phyloP scores from a whole-genome alignment of 2,888 invertebrate genomes.

The Chirona hameri region DNA sequence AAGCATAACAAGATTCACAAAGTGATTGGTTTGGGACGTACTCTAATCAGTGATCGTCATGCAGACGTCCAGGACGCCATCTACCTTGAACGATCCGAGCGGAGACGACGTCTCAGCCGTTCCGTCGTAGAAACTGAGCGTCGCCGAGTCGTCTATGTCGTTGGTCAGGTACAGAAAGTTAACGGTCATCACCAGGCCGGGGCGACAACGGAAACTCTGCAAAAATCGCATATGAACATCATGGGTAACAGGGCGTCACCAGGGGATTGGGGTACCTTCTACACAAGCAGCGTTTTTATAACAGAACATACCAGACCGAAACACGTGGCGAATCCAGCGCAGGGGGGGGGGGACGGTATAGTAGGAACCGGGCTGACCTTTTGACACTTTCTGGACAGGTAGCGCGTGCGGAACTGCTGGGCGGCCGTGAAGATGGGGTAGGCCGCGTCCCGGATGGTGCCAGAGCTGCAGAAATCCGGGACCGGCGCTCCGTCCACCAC shows the following conservation, averaged over 20 bases:
- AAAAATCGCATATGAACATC: neutral
- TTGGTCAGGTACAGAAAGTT: neutral
- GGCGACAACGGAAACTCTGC: neutral
- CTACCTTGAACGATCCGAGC: neutral
- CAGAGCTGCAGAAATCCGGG: slow-evolving; percentile 76
- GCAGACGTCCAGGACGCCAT: neutral
- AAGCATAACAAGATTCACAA: too few relatives aligned
- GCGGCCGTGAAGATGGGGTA: slow-evolving; percentile 49
- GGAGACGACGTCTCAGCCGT: neutral
- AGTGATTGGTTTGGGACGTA: too few relatives aligned
- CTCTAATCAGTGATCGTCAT: too few relatives aligned
- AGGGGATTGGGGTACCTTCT: too few relatives aligned
- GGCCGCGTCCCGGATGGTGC: slow-evolving; percentile 77
- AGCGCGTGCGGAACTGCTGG: neutral
- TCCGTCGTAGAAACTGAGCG: neutral
- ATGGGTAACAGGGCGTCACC: neutral
- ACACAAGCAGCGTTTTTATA: too few relatives aligned
- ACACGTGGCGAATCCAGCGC: too few relatives aligned
- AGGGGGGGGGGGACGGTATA: too few relatives aligned
- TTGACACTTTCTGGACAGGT: neutral
- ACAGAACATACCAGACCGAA: too few relatives aligned
- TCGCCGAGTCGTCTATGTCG: neutral
- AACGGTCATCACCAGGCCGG: neutral
- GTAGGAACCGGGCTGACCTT: neutral
- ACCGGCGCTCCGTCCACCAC: slow-evolving; percentile 67